Evolutionary conservation across 1,140 invertebrate species (phyloP).

Genomic region (Marisa cornuarietis): DNA sequence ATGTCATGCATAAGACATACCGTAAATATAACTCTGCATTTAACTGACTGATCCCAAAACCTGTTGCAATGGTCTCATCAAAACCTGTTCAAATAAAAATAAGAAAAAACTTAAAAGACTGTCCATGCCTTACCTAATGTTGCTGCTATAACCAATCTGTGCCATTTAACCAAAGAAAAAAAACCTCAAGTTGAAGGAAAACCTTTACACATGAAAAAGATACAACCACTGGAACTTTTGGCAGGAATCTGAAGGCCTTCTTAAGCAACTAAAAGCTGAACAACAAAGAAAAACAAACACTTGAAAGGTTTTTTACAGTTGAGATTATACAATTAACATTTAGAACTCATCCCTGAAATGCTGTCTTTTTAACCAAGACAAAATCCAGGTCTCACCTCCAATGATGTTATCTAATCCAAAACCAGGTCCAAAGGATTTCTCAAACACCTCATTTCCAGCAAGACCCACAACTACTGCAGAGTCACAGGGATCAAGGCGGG

Average conservation of each 20-base stretch:
- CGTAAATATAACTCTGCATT: slow-evolving; percentile 35
- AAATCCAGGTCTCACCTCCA: slow-evolving; percentile 4
- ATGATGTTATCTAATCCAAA: slow-evolving; percentile 16
- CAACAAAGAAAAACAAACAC: too few relatives aligned
- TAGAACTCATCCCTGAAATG: too few relatives aligned
- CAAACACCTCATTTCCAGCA: slow-evolving; percentile 21
- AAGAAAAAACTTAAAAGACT: background rate
- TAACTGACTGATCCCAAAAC: slow-evolving; percentile 31
- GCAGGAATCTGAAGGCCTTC: too few relatives aligned
- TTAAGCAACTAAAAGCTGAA: too few relatives aligned
- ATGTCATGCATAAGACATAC: slow-evolving; percentile 9
- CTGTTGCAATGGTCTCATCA: slow-evolving; percentile 18
- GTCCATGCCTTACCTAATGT: too few relatives aligned
- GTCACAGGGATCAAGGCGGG: slow-evolving; percentile 39
- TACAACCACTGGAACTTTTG: too few relatives aligned
- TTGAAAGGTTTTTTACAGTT: too few relatives aligned
- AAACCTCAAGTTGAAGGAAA: too few relatives aligned
- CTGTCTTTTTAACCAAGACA: background rate
- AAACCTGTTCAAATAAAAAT: background rate
- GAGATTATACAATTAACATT: too few relatives aligned
- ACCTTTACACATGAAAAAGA: too few relatives aligned
- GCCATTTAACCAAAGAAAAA: background rate
- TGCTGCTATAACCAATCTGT: too few relatives aligned
- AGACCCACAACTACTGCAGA: slow-evolving; percentile 30
- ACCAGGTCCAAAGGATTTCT: slow-evolving; percentile 14